Evolutionary conservation across 2,797 vertebrate genomes (phyloP), one percentile per base, ranked within the genome.

Genomic region (Eleutherodactylus coqui): DNA sequence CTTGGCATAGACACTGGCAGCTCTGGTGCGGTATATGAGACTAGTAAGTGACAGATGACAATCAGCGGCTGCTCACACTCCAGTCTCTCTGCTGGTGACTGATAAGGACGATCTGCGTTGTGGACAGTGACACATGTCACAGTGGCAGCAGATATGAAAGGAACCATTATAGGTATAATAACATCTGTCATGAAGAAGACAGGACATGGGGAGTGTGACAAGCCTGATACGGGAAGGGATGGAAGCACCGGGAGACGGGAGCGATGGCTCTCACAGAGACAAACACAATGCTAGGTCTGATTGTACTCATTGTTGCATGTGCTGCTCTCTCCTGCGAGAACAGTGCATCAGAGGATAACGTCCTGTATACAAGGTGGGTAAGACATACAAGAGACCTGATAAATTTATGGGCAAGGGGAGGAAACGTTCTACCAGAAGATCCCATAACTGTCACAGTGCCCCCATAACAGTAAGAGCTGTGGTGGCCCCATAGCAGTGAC

Each of bases 41-140:
- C 55, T 29, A 34, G 60, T 64, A 34, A 69, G 75, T 55, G 75
- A n/a, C 49, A 36, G 75, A 19, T 77, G 49, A 55, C 49, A 29
- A 2, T 76, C 47, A 49, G 73, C 8, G 16, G 41, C 16, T 10
- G 36, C 51, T 55, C 75, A 75, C n/a, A 17, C 17, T 32, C 53
- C n/a, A 21, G 75, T 34, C 21, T 27, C 21, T 78, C 76, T 79
- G 77, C 36, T 21, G 53, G 55, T 62, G 77, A 79, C 77, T 43
- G 36, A 79, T 79, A 32, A 43, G 55, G 51, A 41, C 36, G 32
- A 62, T 36, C 36, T 17, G 24, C 21, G 21, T n/a, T 62, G 43
- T 24, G 38, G 53, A 19, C 51, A 79, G 53, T 43, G 77, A 79
- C 77, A 79, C 53, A 62, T 62, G 77, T 60, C 53, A 62, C 36